Evolutionary conservation across 2,888 invertebrate genomes (phyloP).

Genomic region (Aromia moschata): DNA sequence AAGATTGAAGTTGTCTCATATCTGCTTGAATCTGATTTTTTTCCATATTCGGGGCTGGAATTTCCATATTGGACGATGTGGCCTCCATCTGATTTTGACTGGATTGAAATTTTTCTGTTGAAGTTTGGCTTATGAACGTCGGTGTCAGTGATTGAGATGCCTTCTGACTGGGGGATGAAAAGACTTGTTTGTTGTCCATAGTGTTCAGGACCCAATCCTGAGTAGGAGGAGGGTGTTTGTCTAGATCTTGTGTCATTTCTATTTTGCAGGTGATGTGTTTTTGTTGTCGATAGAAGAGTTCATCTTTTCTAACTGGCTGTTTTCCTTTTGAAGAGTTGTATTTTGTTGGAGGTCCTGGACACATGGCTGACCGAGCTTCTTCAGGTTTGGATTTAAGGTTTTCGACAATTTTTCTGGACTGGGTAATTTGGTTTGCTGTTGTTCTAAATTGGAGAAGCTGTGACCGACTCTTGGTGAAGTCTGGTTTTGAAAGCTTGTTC

Average conservation of each 20-base stretch:
- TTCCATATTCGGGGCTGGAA: background rate
- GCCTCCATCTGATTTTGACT: background rate
- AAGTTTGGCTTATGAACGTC: background rate
- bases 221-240: background rate
- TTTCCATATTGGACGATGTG: background rate
- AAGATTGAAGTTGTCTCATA: background rate
- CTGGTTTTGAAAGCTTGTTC: background rate
- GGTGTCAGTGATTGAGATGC: background rate
- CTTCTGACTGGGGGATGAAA: too few relatives aligned
- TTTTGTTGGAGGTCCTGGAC: background rate
- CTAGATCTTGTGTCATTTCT: conserved; percentile 6
- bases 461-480: conserved; percentile 1
- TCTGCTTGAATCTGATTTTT: background rate
- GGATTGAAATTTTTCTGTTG: background rate
- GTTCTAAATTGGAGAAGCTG: conserved; percentile 5
- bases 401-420: conserved; percentile 3
- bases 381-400: background rate
- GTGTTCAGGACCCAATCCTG: background rate
- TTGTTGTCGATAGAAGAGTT: background rate
- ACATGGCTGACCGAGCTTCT: conserved; percentile 5
- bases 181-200: background rate
- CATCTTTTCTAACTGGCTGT: background rate
- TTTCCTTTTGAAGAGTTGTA: background rate
- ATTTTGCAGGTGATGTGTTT: conserved; percentile 1
- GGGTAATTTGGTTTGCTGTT: conserved; percentile 9